These are phyloP conservation scores for Bombyx huttoni DNA, from an alignment of 2,888 invertebrate species.

Conservation along the genomic window DNA sequence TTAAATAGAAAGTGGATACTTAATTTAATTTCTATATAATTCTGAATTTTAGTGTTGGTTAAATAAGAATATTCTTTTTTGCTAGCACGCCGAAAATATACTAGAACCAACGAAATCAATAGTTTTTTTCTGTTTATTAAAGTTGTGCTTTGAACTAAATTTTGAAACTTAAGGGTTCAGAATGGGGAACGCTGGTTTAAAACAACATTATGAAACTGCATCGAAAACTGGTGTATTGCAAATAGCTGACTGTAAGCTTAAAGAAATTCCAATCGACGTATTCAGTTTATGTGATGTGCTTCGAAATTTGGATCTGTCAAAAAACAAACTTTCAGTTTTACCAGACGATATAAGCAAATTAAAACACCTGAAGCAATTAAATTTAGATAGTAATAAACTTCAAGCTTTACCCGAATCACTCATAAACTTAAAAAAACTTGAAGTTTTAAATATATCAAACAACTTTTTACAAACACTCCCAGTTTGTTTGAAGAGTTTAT, in stretches of 20 bases:
- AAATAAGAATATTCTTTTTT: too few species aligned
- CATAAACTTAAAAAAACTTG: slow-evolving; percentile 78
- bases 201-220: slow-evolving; percentile 94
- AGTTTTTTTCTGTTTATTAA: too few species aligned
- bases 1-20: too few species aligned
- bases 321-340: slow-evolving; percentile 86
- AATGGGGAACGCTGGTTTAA: slow-evolving; percentile 93
- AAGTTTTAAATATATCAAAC: slow-evolving; percentile 82
- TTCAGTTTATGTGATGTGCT: slow-evolving; percentile 74
- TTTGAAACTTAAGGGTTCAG: background rate
- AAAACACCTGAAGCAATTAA: slow-evolving; percentile 79
- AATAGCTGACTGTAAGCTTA: slow-evolving; percentile 85
- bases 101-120: too few species aligned
- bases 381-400: slow-evolving; percentile 87
- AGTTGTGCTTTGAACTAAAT: background rate
- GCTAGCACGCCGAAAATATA: too few species aligned
- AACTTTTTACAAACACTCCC: slow-evolving; percentile 83
- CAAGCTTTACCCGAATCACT: slow-evolving; percentile 78
- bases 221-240: slow-evolving; percentile 96
- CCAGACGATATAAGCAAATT: slow-evolving; percentile 85
- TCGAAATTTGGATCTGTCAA: slow-evolving; percentile 92
- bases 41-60: too few species aligned
- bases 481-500: slow-evolving; percentile 74
- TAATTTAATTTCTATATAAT: too few species aligned
- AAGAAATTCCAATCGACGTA: slow-evolving; percentile 80